Evolutionary conservation across 2,888 invertebrate species (phyloP), one percentile per base, ranked within the genome.

Genomic region (Poecilobothrus nobilitatus): DNA sequence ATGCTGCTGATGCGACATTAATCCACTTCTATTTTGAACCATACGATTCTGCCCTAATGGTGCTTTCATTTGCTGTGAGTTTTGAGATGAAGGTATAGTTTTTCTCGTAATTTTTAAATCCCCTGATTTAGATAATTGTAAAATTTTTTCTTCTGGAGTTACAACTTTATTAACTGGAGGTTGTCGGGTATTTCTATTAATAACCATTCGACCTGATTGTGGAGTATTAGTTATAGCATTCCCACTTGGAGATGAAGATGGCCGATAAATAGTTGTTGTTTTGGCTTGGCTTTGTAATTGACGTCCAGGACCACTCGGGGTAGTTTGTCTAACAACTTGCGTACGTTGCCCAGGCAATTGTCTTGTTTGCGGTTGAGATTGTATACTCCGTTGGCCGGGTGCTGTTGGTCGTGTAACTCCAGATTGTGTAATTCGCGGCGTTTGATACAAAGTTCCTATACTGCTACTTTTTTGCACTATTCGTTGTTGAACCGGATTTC

Each of bases 21-120:
- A n/a, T 15, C 53, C n/a, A 18, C 18, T 1, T 53, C 53, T 53
- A n/a, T 18, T 53, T 53, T 53, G 53, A n/a, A 53, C 6, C 53
- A 53, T 53, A 18, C 83, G 84, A 62, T 80, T 77, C 41, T 86
- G 84, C 68, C 84, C 83, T 73, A 87, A 86, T 73, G 86, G 85
- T 69, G 86, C 84, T 68, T 87, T 84, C 61, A 53, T 89, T 33
- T 62, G 61, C 10, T 27, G 34, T 12, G 18, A 2, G 27, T 27
- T 27, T 71, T 79, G 79, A 62, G 79, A 78, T 9, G 78, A 76
- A n/a, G 79, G 76, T 75, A 80, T 80, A n/a, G 80, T 76, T 78
- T 77, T 85, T 75, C 76, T 84, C 73, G 79, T 84, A 72, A 77
- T 85, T 78, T 78, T 84, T 76, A 74, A 81, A 79, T 79, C 85